Evolutionary conservation across 1,140 invertebrate genomes (phyloP).

Genomic region (Trichogramma pretiosum): DNA sequence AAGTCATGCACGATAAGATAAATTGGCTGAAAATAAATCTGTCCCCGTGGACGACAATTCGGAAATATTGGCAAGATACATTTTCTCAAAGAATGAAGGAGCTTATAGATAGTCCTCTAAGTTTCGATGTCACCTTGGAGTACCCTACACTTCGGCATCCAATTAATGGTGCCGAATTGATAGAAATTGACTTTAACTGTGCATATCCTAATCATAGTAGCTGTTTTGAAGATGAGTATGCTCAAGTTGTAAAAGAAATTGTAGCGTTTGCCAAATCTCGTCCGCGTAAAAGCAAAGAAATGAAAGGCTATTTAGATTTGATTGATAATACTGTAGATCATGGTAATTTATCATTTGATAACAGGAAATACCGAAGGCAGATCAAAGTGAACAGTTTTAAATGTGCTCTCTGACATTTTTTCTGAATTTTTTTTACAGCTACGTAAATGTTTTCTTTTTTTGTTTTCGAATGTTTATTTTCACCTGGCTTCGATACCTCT

Average conservation of each 20-base stretch:
- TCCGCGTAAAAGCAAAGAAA: neutral
- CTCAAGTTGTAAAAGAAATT: slow-evolving; percentile 1
- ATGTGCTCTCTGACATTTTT: no score
- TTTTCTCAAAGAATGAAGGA: slow-evolving; percentile 13
- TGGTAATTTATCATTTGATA: slow-evolving; percentile 5
- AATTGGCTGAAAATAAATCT: slow-evolving; percentile 11
- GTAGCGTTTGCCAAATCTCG: no score
- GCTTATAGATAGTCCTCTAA: neutral
- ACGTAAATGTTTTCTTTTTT: no score
- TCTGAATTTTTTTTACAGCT: no score
- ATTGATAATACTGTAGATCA: neutral
- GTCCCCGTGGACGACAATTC: slow-evolving; percentile 11
- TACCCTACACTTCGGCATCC: no score
- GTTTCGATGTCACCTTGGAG: no score
- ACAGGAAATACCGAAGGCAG: no score
- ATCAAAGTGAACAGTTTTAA: no score
- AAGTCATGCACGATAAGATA: slow-evolving; percentile 3
- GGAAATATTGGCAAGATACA: slow-evolving; percentile 15
- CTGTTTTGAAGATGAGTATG: neutral
- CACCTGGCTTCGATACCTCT: no score
- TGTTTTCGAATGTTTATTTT: no score
- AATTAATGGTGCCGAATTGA: slow-evolving; percentile 7
- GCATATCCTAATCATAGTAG: slow-evolving; percentile 10
- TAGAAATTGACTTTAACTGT: slow-evolving; percentile 13
- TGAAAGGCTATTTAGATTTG: slow-evolving; percentile 4